These are phyloP conservation scores for Dipodomys merriami DNA, from an alignment of 2,113 vertebrate genomes.

Conservation along the genomic window DNA sequence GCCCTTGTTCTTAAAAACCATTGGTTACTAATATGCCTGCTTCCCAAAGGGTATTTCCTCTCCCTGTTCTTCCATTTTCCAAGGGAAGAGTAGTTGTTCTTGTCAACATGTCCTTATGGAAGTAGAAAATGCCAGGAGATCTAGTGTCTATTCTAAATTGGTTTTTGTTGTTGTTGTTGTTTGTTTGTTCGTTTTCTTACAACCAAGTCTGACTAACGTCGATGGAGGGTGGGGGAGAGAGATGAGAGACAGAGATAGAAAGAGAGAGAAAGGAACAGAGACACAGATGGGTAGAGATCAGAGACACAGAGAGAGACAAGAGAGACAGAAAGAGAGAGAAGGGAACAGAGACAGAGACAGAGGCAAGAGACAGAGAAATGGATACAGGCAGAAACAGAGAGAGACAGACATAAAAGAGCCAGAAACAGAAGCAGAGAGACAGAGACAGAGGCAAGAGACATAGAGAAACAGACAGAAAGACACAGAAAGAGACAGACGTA, in stretches of 20 bases:
- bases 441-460: too few species aligned
- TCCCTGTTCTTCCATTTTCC: neutral
- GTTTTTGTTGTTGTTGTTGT: neutral
- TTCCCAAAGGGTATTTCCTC: neutral
- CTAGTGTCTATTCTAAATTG: neutral
- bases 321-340: too few species aligned
- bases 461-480: too few species aligned
- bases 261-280: too few species aligned
- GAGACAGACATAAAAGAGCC: too few species aligned
- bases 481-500: too few species aligned
- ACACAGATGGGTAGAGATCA: too few species aligned
- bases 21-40: neutral
- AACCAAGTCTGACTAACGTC: neutral
- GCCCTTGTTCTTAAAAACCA: neutral
- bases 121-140: neutral
- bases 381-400: too few species aligned
- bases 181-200: too few species aligned
- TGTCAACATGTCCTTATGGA: neutral
- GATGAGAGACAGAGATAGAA: neutral
- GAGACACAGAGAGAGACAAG: too few species aligned
- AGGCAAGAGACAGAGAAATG: neutral
- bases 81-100: neutral
- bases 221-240: neutral
- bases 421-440: too few species aligned
- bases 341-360: neutral